phyloP scores from a whole-genome alignment of 2,888 invertebrate genomes.

The Sphecodes monilicornis region DNA sequence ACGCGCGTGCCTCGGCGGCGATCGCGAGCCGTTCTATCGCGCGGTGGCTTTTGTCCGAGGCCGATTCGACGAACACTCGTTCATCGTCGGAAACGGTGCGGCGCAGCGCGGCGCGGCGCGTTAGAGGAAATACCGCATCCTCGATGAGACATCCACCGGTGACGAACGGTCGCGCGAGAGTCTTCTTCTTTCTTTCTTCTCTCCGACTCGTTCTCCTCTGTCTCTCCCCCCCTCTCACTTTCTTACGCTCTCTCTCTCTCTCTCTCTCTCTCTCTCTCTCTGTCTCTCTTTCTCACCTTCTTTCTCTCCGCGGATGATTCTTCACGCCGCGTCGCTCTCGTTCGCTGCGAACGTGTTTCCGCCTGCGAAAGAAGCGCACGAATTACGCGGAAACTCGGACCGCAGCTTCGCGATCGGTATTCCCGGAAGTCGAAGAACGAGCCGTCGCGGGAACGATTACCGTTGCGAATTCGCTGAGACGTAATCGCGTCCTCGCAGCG shows the following conservation, averaged over 20 bases:
- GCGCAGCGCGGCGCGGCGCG: conserved; percentile 47
- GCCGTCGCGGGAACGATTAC: conserved; percentile 19
- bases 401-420: conserved; percentile 64
- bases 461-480: conserved; percentile 6
- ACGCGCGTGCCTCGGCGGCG: conserved; percentile 1
- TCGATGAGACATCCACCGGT: conserved; percentile 66
- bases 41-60: conserved; percentile 40
- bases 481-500: conserved; percentile 9
- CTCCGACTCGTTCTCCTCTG: background rate
- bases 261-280: background rate
- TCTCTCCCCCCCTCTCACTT: too few relatives aligned
- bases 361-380: conserved; percentile 3
- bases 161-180: conserved; percentile 47
- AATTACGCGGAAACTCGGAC: conserved; percentile 70
- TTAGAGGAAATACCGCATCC: conserved; percentile 69
- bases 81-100: conserved; percentile 57
- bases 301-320: background rate
- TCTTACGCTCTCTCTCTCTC: background rate
- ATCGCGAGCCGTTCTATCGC: conserved; percentile 14
- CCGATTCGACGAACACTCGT: conserved; percentile 66
- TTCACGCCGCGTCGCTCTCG: background rate
- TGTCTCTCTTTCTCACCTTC: background rate
- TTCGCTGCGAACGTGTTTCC: background rate
- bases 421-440: conserved; percentile 70
- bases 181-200: conserved; percentile 16